Percentiles rank a stretch among this genome's conserved stretches.
Evolutionary conservation across 2,888 invertebrate genomes (phyloP).

Genomic region (Nomada lathburiana): DNA sequence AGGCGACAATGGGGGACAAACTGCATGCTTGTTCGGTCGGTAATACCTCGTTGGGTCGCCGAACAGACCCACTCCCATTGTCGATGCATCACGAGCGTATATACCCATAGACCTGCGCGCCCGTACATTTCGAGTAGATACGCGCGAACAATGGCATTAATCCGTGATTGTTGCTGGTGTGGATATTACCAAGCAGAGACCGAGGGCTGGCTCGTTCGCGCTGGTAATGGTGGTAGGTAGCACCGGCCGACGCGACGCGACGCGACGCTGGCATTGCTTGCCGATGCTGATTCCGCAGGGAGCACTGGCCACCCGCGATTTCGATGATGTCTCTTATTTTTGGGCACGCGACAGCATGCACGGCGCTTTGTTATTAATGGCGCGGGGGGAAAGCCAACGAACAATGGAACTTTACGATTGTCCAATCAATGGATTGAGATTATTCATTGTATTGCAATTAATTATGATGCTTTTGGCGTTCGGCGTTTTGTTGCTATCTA

Average conservation of each 20-base stretch:
- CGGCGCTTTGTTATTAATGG: too few relatives aligned
- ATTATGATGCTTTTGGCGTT: too few relatives aligned
- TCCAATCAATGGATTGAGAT: too few relatives aligned
- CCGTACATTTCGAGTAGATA: conserved; percentile 79
- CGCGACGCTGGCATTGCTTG: conserved; percentile 9
- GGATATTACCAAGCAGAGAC: conserved; percentile 70
- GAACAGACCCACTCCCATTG: conserved; percentile 79
- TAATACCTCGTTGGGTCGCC: conserved; percentile 81
- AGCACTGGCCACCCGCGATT: conserved; percentile 34
- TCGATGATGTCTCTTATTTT: conserved; percentile 9
- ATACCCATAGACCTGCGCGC: conserved; percentile 75
- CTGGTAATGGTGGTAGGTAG: conserved; percentile 34
- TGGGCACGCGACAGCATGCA: neutral
- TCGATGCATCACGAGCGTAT: conserved; percentile 77
- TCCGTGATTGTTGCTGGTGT: conserved; percentile 78
- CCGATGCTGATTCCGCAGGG: conserved; percentile 31
- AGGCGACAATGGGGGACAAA: conserved; percentile 81
- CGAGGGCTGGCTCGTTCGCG: conserved; percentile 50
- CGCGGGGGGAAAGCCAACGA: too few relatives aligned
- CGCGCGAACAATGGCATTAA: conserved; percentile 78
- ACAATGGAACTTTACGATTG: too few relatives aligned
- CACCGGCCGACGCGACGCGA: conserved; percentile 24
- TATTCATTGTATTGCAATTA: too few relatives aligned
- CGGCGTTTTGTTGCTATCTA: too few relatives aligned
- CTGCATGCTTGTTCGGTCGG: conserved; percentile 80